Conservation (phyloP, 2,113 vertebrate species). For the Syrmaticus mikado region DNA sequence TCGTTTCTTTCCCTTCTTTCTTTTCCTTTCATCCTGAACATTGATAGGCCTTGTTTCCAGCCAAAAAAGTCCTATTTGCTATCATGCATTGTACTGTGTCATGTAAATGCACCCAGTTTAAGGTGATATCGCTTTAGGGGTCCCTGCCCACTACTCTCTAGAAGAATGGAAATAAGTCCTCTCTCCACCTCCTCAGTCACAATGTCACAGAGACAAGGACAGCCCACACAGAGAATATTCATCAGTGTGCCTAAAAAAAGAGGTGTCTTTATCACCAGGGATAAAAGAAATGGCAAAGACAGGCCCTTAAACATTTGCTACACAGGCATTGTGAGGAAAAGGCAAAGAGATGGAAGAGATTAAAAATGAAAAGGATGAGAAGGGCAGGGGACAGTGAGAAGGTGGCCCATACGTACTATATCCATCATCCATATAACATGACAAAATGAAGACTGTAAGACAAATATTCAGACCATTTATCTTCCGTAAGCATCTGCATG, state of each 20-base stretch:
- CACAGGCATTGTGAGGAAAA: background rate
- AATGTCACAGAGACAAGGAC: background rate
- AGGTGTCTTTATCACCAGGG: background rate
- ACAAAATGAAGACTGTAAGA: background rate
- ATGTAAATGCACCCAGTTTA: background rate
- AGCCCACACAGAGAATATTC: background rate
- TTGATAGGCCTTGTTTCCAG: background rate
- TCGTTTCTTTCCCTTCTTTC: background rate
- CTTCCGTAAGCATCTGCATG: slow-evolving; percentile 22
- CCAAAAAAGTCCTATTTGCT: background rate
- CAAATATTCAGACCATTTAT: slow-evolving; percentile 12
- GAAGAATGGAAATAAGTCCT: background rate
- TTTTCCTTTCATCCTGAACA: slow-evolving; percentile 1
- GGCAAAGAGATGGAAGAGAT: background rate
- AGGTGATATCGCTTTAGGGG: background rate
- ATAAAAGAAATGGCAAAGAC: background rate
- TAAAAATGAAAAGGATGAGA: background rate
- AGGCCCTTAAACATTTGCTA: background rate
- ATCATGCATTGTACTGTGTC: background rate
- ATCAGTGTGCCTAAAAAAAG: background rate
- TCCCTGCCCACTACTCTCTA: background rate
- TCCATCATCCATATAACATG: background rate
- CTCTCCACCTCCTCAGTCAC: background rate
- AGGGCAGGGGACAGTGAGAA: background rate
- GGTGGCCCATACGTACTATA: background rate